A percentile compares a stretch with the other conserved stretches of the same genome.
phyloP scores from a whole-genome alignment of 2,797 vertebrate genomes.

The Syndactyla subalaris region DNA sequence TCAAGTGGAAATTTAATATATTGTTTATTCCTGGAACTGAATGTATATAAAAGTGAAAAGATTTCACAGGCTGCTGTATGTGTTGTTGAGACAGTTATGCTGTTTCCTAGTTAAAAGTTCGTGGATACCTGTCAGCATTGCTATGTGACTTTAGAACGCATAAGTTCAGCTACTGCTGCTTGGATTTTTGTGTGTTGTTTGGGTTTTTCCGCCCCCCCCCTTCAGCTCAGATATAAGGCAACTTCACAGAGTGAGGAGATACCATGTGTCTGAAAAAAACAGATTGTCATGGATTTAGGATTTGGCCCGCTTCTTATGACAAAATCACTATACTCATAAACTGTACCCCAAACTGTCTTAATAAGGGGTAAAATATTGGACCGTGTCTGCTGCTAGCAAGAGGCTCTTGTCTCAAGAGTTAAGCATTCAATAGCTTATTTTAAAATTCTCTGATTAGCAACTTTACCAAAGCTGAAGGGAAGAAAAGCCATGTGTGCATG shows the following conservation, averaged over 20 bases:
- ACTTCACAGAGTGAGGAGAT: background rate
- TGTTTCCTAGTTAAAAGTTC: background rate
- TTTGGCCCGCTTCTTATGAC: background rate
- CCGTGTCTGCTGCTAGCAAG: background rate
- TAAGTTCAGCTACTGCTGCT: background rate
- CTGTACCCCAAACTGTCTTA: background rate
- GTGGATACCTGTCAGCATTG: background rate
- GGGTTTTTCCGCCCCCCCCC: background rate
- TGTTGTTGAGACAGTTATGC: background rate
- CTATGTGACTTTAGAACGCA: rapidly evolving
- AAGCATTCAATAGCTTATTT: background rate
- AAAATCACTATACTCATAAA: background rate
- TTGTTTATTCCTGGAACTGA: background rate
- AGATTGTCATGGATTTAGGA: background rate
- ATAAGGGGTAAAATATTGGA: background rate
- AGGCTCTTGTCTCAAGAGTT: background rate
- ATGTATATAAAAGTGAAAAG: background rate
- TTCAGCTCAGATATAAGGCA: background rate
- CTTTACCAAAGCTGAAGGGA: background rate
- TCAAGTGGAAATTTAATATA: background rate
- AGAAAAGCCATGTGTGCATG: background rate
- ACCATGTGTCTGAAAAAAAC: background rate
- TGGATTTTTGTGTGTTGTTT: background rate
- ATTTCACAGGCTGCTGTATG: background rate
- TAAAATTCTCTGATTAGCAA: background rate